These are phyloP conservation scores for Telmatochromis sp. DNA, from an alignment of 2,113 vertebrate genomes.

Conservation along the genomic window DNA sequence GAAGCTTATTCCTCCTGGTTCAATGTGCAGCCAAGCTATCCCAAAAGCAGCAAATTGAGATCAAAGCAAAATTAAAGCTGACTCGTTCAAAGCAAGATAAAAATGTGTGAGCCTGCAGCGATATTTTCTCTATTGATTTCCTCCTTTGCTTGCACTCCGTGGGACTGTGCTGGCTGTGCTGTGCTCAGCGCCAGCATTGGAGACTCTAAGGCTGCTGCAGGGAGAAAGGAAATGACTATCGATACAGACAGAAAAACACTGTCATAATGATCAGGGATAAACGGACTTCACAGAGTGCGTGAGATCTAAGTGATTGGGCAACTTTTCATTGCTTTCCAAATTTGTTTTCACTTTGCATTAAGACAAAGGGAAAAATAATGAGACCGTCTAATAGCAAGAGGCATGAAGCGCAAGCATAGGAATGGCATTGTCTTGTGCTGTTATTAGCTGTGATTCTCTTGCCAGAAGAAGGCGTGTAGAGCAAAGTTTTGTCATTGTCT, in stretches of 20 bases:
- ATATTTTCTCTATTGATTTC: slow-evolving; percentile 77
- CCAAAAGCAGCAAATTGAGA: slow-evolving; percentile 77
- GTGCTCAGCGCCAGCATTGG: slow-evolving; percentile 39
- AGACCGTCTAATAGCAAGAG: slow-evolving; percentile 12
- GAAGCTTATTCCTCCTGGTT: slow-evolving; percentile 63
- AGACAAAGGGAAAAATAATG: slow-evolving; percentile 6
- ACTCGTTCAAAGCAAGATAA: slow-evolving; percentile 77
- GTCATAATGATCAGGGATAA: slow-evolving; percentile 50
- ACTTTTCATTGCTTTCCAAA: slow-evolving; percentile 25
- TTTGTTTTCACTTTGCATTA: slow-evolving; percentile 33
- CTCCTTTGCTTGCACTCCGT: slow-evolving; percentile 61
- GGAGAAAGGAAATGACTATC: slow-evolving; percentile 57
- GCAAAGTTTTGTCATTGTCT: slow-evolving; percentile 42
- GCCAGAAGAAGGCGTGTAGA: background rate
- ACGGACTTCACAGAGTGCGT: slow-evolving; percentile 19
- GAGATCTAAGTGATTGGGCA: slow-evolving; percentile 29
- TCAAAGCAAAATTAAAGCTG: slow-evolving; percentile 81
- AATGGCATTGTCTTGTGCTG: slow-evolving; percentile 18
- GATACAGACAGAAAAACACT: slow-evolving; percentile 57
- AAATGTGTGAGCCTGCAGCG: slow-evolving; percentile 74
- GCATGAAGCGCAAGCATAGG: slow-evolving; percentile 6
- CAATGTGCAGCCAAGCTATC: slow-evolving; percentile 64
- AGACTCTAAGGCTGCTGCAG: slow-evolving; percentile 49
- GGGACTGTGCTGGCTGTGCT: slow-evolving; percentile 57
- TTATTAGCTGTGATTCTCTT: slow-evolving; percentile 27